Conservation (phyloP, 2,797 vertebrate genomes). For the Tragelaphus oryx region DNA sequence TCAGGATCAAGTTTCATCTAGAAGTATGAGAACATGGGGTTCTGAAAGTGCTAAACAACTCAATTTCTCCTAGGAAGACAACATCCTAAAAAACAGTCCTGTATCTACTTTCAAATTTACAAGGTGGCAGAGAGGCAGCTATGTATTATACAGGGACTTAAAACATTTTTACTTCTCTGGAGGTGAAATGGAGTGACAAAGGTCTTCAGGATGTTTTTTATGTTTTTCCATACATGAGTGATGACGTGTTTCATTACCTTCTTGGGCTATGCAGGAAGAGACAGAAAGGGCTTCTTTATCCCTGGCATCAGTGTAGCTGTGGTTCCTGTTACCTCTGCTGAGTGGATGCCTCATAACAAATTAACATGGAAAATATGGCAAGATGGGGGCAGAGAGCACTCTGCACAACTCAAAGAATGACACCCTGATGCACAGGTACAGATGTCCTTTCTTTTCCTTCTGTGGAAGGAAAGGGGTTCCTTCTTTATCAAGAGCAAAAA, state of each 20-base stretch:
- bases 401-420: constrained; percentile 78
- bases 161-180: background rate
- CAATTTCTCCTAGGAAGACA: background rate
- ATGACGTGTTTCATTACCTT: background rate
- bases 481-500: constrained; percentile 85
- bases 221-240: background rate
- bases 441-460: constrained; percentile 88
- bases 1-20: background rate
- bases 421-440: constrained; percentile 90
- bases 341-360: background rate
- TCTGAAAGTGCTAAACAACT: background rate
- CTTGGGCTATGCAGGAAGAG: background rate
- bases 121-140: background rate
- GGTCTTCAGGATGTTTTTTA: background rate
- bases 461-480: constrained; percentile 90
- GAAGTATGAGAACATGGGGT: background rate
- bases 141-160: background rate
- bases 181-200: background rate
- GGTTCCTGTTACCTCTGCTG: background rate
- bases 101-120: background rate
- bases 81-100: background rate
- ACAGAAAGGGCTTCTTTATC: background rate
- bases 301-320: background rate
- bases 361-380: background rate
- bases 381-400: background rate